Evolutionary conservation across 2,888 invertebrate genomes (phyloP).

Genomic region (Pharmacophagus antenor): DNA sequence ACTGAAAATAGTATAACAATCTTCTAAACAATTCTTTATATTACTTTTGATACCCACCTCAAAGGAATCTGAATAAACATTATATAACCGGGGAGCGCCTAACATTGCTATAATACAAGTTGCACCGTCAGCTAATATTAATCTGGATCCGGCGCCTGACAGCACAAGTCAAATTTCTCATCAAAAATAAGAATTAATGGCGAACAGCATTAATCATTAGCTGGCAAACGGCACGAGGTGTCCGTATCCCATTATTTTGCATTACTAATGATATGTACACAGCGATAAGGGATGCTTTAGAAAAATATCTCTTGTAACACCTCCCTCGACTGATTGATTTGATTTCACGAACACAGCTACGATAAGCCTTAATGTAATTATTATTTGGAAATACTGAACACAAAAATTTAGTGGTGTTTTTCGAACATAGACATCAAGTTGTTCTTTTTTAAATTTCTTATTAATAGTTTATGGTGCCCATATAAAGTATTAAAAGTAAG

Average conservation of each 20-base stretch:
- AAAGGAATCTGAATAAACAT: slow-evolving; percentile 32
- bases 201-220: slow-evolving; percentile 78
- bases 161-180: slow-evolving; percentile 80
- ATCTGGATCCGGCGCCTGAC: slow-evolving; percentile 78
- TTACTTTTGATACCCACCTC: slow-evolving; percentile 9
- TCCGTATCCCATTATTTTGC: slow-evolving; percentile 81
- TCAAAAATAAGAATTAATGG: slow-evolving; percentile 81
- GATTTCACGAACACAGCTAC: slow-evolving; percentile 26
- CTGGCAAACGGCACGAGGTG: slow-evolving; percentile 79
- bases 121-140: slow-evolving; percentile 79
- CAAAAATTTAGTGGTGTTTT: slow-evolving; percentile 3
- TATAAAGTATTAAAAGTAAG: neutral
- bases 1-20: neutral
- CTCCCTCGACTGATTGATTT: slow-evolving; percentile 49
- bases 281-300: slow-evolving; percentile 70
- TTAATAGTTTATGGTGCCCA: neutral
- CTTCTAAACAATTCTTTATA: slow-evolving; percentile 1
- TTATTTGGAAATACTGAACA: slow-evolving; percentile 20
- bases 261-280: slow-evolving; percentile 80
- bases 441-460: neutral
- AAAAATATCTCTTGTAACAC: slow-evolving; percentile 67
- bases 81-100: slow-evolving; percentile 41
- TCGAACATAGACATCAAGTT: neutral
- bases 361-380: slow-evolving; percentile 17
- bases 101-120: slow-evolving; percentile 64